Conservation (phyloP, 2,888 invertebrate genomes). For the Pteria penguin region DNA sequence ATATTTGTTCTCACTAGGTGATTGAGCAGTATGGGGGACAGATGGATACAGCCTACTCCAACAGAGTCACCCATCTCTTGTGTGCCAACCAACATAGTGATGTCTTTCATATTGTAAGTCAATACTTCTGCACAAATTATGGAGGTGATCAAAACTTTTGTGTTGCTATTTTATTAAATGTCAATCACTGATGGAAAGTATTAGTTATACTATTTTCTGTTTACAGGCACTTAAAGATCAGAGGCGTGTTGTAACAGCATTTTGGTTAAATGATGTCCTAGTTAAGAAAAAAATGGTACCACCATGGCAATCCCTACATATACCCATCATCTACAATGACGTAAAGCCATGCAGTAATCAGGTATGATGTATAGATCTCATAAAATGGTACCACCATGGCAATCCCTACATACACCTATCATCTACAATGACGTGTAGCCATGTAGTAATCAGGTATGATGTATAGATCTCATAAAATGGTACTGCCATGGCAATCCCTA, state of each 20-base stretch:
- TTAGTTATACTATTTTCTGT: not conserved
- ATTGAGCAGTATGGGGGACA: constrained; percentile 92
- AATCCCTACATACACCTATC: constrained; percentile 92
- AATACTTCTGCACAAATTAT: not conserved
- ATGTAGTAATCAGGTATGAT: constrained; percentile 80
- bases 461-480: constrained; percentile 86
- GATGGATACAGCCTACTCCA: constrained; percentile 91
- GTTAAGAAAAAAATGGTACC: constrained; percentile 91
- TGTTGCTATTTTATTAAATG: too few species aligned
- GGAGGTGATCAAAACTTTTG: not conserved
- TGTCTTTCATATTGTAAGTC: constrained; percentile 89
- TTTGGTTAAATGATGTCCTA: constrained; percentile 95
- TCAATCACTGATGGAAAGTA: too few species aligned
- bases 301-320: constrained; percentile 95
- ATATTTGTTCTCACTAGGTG: too few species aligned
- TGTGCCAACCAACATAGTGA: constrained; percentile 95
- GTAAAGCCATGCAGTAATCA: constrained; percentile 81
- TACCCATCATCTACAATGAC: constrained; percentile 84
- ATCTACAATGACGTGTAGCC: constrained; percentile 80
- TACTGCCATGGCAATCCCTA: constrained; percentile 95
- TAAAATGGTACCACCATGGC: constrained; percentile 95
- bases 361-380: constrained; percentile 74
- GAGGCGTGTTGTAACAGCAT: constrained; percentile 89
- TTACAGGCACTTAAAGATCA: constrained; percentile 83
- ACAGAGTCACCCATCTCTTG: constrained; percentile 93